phyloP scores from a whole-genome alignment of 64 coral and sea anemone species.

The Pocillopora damicornis region DNA sequence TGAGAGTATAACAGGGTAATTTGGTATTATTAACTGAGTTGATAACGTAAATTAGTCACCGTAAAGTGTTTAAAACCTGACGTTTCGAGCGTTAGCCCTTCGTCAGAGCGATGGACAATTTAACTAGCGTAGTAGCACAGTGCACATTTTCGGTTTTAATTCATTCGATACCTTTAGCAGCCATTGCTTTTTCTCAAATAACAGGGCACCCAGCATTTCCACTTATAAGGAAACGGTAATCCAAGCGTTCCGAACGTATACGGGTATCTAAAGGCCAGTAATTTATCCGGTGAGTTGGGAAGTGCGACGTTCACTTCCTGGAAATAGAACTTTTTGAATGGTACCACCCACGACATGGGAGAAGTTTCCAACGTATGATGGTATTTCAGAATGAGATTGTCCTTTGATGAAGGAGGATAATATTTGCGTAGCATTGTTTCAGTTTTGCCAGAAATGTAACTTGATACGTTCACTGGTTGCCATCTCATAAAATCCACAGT shows the following conservation, averaged over 20 bases:
- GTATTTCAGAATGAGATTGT: slow-evolving; percentile 55
- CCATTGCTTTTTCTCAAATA: slow-evolving; percentile 44
- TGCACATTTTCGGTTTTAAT: too few relatives aligned
- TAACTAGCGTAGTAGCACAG: too few relatives aligned
- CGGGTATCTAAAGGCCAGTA: slow-evolving; percentile 66
- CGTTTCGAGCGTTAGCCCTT: too few relatives aligned
- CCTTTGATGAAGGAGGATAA: slow-evolving; percentile 61
- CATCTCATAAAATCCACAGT: slow-evolving; percentile 73
- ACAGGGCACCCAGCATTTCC: slow-evolving; percentile 94
- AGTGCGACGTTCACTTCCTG: slow-evolving; percentile 56
- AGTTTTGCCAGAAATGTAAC: slow-evolving; percentile 23
- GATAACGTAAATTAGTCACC: too few relatives aligned
- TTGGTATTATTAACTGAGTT: too few relatives aligned
- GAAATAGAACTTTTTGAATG: slow-evolving; percentile 66
- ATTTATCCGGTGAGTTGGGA: slow-evolving; percentile 44
- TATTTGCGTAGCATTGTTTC: slow-evolving; percentile 61
- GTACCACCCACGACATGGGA: slow-evolving; percentile 57
- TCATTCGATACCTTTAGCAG: slow-evolving; percentile 11
- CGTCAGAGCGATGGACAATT: too few relatives aligned
- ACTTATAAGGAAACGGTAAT: slow-evolving; percentile 75
- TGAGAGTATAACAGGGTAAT: too few relatives aligned
- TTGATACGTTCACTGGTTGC: slow-evolving; percentile 32
- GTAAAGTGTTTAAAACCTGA: too few relatives aligned
- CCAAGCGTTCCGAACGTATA: slow-evolving; percentile 53
- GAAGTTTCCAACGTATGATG: slow-evolving; percentile 59